A percentile compares a stretch with the other conserved stretches of the same genome.
Conservation (phyloP, 1,140 invertebrate species). For the Formica exsecta region DNA sequence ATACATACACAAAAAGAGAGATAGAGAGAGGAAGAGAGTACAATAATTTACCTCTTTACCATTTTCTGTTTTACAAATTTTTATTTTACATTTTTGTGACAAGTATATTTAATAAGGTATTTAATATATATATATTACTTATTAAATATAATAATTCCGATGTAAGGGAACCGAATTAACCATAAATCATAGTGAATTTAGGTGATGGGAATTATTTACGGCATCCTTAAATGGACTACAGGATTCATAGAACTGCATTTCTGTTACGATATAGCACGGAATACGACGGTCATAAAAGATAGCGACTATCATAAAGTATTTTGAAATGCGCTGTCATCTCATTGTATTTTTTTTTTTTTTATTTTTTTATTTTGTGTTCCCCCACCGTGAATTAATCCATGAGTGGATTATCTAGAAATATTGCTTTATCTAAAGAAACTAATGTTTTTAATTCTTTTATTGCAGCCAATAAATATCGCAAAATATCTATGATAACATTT, state of each 20-base stretch:
- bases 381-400: conserved; percentile 51
- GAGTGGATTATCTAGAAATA: neutral
- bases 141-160: neutral
- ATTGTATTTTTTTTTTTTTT: conserved; percentile 35
- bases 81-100: neutral
- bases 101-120: neutral
- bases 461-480: neutral
- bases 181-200: conserved; percentile 71
- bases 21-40: neutral
- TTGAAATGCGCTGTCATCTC: conserved; percentile 48
- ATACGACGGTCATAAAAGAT: conserved; percentile 71
- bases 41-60: neutral
- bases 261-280: conserved; percentile 66
- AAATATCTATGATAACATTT: neutral
- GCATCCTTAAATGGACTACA: conserved; percentile 38
- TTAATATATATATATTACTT: too few species aligned
- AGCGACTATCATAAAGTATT: conserved; percentile 68
- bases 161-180: conserved; percentile 60
- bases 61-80: neutral
- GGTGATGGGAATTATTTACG: conserved; percentile 69
- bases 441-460: neutral
- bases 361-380: neutral
- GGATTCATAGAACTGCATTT: conserved; percentile 62
- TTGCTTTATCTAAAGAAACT: neutral
- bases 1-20: too few species aligned